Percentiles rank a stretch among this genome's conserved stretches.
phyloP scores from a whole-genome alignment of 1,140 invertebrate genomes.

The Aphaenogaster floridana region DNA sequence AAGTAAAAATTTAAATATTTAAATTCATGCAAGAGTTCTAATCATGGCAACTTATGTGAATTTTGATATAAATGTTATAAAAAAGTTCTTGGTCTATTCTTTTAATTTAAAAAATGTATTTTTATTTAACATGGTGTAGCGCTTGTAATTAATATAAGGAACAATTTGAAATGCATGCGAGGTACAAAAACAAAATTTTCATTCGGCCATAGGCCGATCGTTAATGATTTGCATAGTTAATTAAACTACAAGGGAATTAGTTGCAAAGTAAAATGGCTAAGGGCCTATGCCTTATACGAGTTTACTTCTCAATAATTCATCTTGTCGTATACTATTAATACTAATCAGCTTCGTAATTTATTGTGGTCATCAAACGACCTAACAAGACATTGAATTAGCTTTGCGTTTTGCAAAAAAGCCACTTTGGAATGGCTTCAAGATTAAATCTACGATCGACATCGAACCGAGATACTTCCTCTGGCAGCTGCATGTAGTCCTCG shows the following conservation, averaged over 20 bases:
- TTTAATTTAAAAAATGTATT: not conserved
- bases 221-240: constrained; percentile 17
- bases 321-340: not conserved
- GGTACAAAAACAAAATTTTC: not conserved
- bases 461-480: not conserved
- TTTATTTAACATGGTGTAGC: not conserved
- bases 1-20: not conserved
- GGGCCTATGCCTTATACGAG: not conserved
- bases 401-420: not conserved
- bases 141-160: not conserved
- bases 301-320: constrained; percentile 21
- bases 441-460: constrained; percentile 52
- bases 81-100: not conserved
- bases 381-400: constrained; percentile 37
- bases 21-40: not conserved
- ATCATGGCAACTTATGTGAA: not conserved
- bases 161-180: not conserved
- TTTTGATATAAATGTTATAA: not conserved
- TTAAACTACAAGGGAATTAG: not conserved
- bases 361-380: not conserved
- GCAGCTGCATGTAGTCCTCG: not conserved
- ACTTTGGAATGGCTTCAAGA: not conserved
- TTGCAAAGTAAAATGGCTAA: not conserved
- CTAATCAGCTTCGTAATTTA: constrained; percentile 28
- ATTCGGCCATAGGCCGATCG: not conserved